Evolutionary conservation across 1,140 invertebrate genomes (phyloP).

Genomic region (Bombus cullumanus): DNA sequence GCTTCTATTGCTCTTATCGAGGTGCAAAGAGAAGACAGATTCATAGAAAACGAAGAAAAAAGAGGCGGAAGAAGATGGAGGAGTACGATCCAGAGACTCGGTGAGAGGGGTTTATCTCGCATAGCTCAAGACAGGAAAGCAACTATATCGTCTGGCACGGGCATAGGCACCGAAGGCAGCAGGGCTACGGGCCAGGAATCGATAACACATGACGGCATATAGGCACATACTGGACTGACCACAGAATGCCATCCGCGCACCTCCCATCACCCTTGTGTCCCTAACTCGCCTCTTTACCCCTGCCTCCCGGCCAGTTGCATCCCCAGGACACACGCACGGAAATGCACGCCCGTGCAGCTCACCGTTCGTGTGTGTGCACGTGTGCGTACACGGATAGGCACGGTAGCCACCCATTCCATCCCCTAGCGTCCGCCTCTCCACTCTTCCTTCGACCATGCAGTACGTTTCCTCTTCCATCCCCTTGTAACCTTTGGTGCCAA

Average conservation of each 20-base stretch:
- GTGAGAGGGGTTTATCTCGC: conserved; percentile 53
- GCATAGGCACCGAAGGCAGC: conserved; percentile 49
- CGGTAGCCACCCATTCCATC: neutral
- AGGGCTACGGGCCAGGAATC: conserved; percentile 73
- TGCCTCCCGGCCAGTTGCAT: conserved; percentile 33
- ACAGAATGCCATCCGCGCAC: conserved; percentile 79
- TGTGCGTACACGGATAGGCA: conserved; percentile 24
- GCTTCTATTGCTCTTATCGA: neutral
- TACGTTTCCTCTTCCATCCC: neutral
- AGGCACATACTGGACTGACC: conserved; percentile 80
- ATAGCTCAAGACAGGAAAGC: conserved; percentile 52
- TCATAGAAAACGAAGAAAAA: neutral
- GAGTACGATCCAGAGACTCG: neutral
- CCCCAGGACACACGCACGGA: conserved; percentile 58
- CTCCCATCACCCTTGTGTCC: conserved; percentile 53
- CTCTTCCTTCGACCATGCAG: conserved; percentile 4
- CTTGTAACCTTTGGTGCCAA: conserved; percentile 20
- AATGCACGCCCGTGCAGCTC: conserved; percentile 51
- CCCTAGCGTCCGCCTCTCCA: neutral
- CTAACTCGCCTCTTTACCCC: neutral
- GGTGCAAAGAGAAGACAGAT: neutral
- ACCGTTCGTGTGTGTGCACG: neutral
- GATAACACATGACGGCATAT: conserved; percentile 80
- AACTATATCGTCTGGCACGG: conserved; percentile 54
- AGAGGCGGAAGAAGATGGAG: neutral